Conservation (phyloP, 2,888 invertebrate genomes). For the Hyposoter didymator region DNA sequence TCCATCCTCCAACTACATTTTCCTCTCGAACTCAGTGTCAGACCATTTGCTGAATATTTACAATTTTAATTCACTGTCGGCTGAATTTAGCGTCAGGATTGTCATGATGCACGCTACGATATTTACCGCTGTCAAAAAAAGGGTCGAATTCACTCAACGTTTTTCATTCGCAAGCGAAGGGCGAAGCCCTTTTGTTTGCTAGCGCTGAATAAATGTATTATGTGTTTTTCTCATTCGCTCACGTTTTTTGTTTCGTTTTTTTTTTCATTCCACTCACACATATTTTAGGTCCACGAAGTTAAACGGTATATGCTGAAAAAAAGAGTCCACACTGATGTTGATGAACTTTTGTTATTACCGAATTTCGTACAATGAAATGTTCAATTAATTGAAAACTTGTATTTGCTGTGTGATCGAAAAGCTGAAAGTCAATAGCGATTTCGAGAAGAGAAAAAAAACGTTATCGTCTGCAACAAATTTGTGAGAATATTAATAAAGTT, state of each 20-base stretch:
- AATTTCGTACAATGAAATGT: background rate
- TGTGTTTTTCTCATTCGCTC: conserved; percentile 8
- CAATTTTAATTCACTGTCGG: conserved; percentile 41
- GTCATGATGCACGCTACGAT: conserved; percentile 49
- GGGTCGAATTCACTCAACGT: background rate
- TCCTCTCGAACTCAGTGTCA: background rate
- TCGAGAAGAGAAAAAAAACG: background rate
- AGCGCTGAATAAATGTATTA: conserved; percentile 6
- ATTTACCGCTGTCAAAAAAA: conserved; percentile 11
- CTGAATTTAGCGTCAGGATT: conserved; percentile 48
- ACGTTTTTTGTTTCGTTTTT: background rate
- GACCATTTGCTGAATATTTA: conserved; percentile 46
- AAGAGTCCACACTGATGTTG: conserved; percentile 1
- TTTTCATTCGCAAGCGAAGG: background rate
- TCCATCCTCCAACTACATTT: conserved; percentile 8
- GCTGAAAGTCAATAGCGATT: background rate
- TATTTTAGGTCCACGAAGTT: conserved; percentile 7
- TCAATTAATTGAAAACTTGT: background rate
- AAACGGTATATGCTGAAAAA: background rate
- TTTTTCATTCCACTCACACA: conserved; percentile 19
- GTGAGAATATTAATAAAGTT: background rate
- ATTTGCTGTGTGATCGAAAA: background rate
- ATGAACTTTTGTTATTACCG: background rate
- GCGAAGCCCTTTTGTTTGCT: background rate
- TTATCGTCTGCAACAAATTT: background rate